Evolutionary conservation across 2,888 invertebrate species (phyloP).

Genomic region (Philereme vetulata): DNA sequence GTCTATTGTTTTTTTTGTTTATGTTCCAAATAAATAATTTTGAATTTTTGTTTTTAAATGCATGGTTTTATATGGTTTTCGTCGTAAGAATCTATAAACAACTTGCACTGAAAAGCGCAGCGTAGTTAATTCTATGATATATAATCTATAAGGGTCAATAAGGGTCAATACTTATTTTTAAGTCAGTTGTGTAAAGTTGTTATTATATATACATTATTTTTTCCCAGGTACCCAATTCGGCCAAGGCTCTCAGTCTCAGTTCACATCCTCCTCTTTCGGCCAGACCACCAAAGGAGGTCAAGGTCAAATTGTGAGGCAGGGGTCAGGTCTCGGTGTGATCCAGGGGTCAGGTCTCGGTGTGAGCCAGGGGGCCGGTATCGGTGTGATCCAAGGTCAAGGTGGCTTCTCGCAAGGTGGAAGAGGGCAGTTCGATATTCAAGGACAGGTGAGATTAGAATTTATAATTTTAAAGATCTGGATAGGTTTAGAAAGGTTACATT

Average conservation of each 20-base stretch:
- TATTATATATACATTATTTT: conserved; percentile 1
- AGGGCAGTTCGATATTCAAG: conserved; percentile 47
- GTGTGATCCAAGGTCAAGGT: conserved; percentile 47
- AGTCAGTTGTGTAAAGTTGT: too few species aligned
- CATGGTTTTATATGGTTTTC: too few species aligned
- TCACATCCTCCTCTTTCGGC: conserved; percentile 36
- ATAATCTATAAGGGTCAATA: too few species aligned
- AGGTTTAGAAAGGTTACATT: background rate
- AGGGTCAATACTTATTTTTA: too few species aligned
- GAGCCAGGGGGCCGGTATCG: conserved; percentile 5
- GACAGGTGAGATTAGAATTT: conserved; percentile 47
- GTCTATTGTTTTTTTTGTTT: too few species aligned
- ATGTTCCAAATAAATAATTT: too few species aligned
- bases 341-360: conserved; percentile 39
- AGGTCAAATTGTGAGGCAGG: conserved; percentile 38
- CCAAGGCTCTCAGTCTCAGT: conserved; percentile 40
- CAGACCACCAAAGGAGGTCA: conserved; percentile 39
- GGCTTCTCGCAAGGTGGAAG: conserved; percentile 43
- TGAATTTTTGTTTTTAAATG: too few species aligned
- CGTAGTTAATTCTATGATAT: too few species aligned
- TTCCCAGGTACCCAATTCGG: conserved; percentile 35
- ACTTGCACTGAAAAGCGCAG: too few species aligned
- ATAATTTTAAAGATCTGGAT: background rate
- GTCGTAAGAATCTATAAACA: too few species aligned
- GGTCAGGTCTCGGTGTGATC: conserved; percentile 28